Evolutionary conservation across 2,113 vertebrate genomes (phyloP), one percentile per base, ranked within the genome.

Genomic region (Thinocorus orbignyianus): DNA sequence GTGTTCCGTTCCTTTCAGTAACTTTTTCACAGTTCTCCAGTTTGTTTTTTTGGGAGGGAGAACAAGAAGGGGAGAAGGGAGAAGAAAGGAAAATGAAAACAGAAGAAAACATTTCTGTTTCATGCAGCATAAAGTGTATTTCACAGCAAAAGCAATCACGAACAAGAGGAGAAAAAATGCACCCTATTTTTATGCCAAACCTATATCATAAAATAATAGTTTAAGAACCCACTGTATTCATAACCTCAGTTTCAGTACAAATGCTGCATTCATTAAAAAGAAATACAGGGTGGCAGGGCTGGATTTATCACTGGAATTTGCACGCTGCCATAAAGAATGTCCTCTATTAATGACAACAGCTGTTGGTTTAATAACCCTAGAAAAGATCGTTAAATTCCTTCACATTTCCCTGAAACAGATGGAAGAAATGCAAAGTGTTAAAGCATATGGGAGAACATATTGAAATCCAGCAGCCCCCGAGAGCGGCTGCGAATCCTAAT

Each of bases 321-420:
- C 91, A 94, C 66, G 1, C 90, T 61, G 66, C 97, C 10, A 7
- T 98, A 96, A 98, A 98, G 89, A 97, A 97, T 98, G 98, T 98
- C 97, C 97, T 98, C 97, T 97, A 98, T 98, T 98, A 98, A 98
- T 98, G 97, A 97, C 97, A 98, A 97, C 98, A 98, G 98, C 98
- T 98, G 98, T 97, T 93, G 81, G 97, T 97, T 98, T 98, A 98
- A 98, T 98, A 98, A 98, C 97, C 98, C 97, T 96, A 95, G 97
- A 97, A 98, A 98, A 98, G 95, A 98, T 97, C 97, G 96, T 98
- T 98, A 98, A 97, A 97, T 96, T 97, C 82, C 92, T 96, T 95
- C 94, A 84, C 95, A 91, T 97, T 98, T 97, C 96, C 96, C 93
- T 95, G 96, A 98, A 98, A 96, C 98, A 98, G 98, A 98, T 98